Conservation (phyloP, 2,888 invertebrate genomes). For the Sminthurides aquaticus region DNA sequence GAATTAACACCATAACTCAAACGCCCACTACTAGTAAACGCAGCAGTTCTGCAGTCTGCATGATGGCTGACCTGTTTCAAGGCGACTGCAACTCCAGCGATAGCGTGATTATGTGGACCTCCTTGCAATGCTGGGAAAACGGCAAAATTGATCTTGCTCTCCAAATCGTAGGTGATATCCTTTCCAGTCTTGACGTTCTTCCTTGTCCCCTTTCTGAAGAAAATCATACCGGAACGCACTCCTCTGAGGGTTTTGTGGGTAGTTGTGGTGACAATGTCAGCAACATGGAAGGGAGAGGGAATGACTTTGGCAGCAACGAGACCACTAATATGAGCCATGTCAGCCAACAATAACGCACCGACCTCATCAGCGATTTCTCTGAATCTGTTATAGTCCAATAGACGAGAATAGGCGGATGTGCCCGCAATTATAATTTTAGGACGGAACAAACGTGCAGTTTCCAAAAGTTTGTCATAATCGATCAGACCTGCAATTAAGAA, state of each 20-base stretch:
- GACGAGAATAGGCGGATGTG: conserved; percentile 50
- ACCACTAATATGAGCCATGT: conserved; percentile 59
- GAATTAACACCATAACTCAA: neutral
- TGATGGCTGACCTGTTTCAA: conserved; percentile 68
- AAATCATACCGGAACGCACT: conserved; percentile 41
- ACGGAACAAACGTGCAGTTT: conserved; percentile 75
- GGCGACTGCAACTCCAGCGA: conserved; percentile 90
- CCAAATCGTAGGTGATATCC: conserved; percentile 78
- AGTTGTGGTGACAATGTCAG: conserved; percentile 57
- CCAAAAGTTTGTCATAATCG: conserved; percentile 80
- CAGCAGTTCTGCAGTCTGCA: no score
- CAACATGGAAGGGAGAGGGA: conserved; percentile 53
- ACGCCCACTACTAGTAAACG: no score
- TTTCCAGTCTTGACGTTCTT: conserved; percentile 62
- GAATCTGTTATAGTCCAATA: conserved; percentile 52
- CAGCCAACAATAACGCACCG: conserved; percentile 53
- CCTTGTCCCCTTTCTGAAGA: conserved; percentile 34
- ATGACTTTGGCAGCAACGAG: conserved; percentile 53
- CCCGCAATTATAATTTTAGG: conserved; percentile 89
- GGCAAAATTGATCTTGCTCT: conserved; percentile 76
- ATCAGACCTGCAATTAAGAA: conserved; percentile 62
- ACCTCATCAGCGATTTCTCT: conserved; percentile 45
- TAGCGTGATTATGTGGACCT: conserved; percentile 86
- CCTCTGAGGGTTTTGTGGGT: conserved; percentile 58
- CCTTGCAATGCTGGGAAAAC: conserved; percentile 94